Evolutionary conservation across 2,888 invertebrate genomes (phyloP), one percentile per base, ranked within the genome.

Genomic region (Thera britannica): DNA sequence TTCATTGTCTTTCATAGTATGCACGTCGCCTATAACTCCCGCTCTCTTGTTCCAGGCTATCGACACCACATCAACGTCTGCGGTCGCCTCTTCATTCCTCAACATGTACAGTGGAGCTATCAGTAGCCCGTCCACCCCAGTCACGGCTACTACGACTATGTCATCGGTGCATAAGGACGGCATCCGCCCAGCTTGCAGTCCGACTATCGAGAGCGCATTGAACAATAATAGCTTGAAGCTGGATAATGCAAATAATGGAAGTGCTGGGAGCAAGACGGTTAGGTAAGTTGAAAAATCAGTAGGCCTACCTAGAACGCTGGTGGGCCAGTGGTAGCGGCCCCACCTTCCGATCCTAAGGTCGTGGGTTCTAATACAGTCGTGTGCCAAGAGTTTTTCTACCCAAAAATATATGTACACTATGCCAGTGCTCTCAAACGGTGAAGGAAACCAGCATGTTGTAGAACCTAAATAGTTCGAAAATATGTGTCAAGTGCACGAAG

Each of bases 11-110:
- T n/a, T n/a, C 48, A n/a, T n/a, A 48, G n/a, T 2, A 11, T 48
- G 2, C 5, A 54, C 7, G 54, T 51, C 3, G 38, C 3, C 12
- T 54, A 55, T 3, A 58, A 44, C 56, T 2, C 56, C 49, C 9
- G n/a, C 2, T 65, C 46, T 56, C 46, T 65, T 58, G 58, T 55
- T 68, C 11, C 86, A 95, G 95, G 90, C 94, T 0, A 95, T 95
- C 59, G 95, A 95, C 82, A 94, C 95, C 4, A 95, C 95, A 62
- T 95, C 95, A 0, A 89, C 94, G 0, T 95, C 95, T n/a, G 88
- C 89, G n/a, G 88, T 89, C 0, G 90, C 92, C 66, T 95, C 89
- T 71, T 95, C 90, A 75, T 95, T 89, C 89, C 89, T 89, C 83
- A 95, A 83, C 83, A 79, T 94, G 77, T 89, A 94, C 90, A 89